phyloP scores from a whole-genome alignment of 2,797 vertebrate species.

The Etheostoma perlongum region DNA sequence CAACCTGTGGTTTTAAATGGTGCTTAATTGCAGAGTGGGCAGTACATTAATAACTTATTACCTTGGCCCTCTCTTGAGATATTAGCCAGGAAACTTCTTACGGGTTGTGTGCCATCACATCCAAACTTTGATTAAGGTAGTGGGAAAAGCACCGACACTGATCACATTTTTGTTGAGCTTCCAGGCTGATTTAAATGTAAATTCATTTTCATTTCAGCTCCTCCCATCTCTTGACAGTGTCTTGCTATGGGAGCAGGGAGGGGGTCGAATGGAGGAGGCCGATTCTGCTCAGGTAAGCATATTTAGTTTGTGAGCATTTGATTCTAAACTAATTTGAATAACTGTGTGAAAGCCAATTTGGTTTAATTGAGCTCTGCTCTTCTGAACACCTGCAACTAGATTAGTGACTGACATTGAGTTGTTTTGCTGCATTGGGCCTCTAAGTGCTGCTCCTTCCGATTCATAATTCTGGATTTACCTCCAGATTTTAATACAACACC shows the following conservation, averaged over 20 bases:
- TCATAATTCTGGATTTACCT: slow-evolving; percentile 83
- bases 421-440: slow-evolving; percentile 82
- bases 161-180: slow-evolving; percentile 80
- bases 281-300: slow-evolving; percentile 85
- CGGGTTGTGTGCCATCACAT: slow-evolving; percentile 73
- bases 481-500: slow-evolving; percentile 82
- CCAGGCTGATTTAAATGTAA: slow-evolving; percentile 84
- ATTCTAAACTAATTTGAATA: slow-evolving; percentile 87
- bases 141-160: slow-evolving; percentile 73
- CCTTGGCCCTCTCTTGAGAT: slow-evolving; percentile 63
- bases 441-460: slow-evolving; percentile 70
- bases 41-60: slow-evolving; percentile 77
- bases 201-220: slow-evolving; percentile 80
- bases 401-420: slow-evolving; percentile 86
- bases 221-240: slow-evolving; percentile 64
- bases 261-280: slow-evolving; percentile 29
- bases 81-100: slow-evolving; percentile 45
- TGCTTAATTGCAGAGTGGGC: slow-evolving; percentile 75
- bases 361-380: slow-evolving; percentile 84
- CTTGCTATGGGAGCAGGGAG: slow-evolving; percentile 55
- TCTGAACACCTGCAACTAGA: slow-evolving; percentile 86
- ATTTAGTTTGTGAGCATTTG: slow-evolving; percentile 79
- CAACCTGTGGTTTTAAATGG: slow-evolving; percentile 70
- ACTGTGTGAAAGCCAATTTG: slow-evolving; percentile 85
- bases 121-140: slow-evolving; percentile 80